A percentile compares a stretch with the other conserved stretches of the same genome.
Conservation (phyloP, 92 coral and sea anemone species). For the Palythoa caribaeorum region DNA sequence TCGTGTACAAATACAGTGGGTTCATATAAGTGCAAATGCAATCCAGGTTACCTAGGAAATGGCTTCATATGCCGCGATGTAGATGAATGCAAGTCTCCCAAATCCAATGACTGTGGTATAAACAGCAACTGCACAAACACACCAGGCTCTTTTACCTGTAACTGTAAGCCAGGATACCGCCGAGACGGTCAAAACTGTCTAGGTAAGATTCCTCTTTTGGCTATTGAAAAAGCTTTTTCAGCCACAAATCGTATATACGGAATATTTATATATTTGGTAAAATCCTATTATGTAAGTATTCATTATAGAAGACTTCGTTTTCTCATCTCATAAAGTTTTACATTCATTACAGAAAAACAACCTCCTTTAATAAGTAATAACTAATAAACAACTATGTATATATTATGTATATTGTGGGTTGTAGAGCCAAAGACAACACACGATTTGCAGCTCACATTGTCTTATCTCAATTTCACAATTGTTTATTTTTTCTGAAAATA, state of each 20-base stretch:
- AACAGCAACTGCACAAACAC: neutral
- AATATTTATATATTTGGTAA: too few relatives aligned
- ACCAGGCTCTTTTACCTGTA: neutral
- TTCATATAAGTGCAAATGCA: neutral
- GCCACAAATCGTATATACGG: too few relatives aligned
- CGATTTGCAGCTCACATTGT: too few relatives aligned
- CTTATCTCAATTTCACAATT: too few relatives aligned
- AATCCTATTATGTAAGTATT: too few relatives aligned
- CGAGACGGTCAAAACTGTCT: neutral
- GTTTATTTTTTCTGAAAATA: too few relatives aligned
- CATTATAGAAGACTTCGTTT: neutral
- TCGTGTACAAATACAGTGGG: neutral
- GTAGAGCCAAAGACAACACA: too few relatives aligned
- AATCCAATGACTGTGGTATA: neutral
- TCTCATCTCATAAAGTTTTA: neutral
- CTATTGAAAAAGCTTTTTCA: neutral
- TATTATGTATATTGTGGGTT: too few relatives aligned
- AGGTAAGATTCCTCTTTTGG: neutral
- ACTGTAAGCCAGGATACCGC: neutral
- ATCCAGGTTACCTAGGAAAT: neutral
- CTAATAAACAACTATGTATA: too few relatives aligned
- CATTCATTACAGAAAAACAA: neutral
- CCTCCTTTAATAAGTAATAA: neutral
- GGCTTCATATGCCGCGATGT: neutral
- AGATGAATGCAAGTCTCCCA: neutral